These are phyloP conservation scores for Rousettus leschenaultii DNA, from an alignment of 2,113 vertebrate species.

Conservation along the genomic window DNA sequence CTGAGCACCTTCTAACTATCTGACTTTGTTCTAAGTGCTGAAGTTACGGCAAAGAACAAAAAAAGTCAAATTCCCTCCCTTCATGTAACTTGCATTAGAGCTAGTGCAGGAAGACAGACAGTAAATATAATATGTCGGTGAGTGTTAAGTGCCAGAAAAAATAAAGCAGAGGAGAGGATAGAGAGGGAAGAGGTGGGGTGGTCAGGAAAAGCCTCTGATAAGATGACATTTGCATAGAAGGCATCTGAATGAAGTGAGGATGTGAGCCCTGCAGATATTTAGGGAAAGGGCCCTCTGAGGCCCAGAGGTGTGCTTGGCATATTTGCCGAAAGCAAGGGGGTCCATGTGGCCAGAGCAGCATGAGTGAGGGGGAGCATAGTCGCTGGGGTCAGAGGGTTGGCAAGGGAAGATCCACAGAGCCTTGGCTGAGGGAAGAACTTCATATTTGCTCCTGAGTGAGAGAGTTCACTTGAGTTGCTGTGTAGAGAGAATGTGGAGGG, in stretches of 20 bases:
- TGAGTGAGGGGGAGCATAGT: not conserved
- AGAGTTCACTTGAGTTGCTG: not conserved
- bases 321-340: not conserved
- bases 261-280: not conserved
- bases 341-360: not conserved
- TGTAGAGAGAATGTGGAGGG: not conserved
- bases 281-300: not conserved
- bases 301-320: fast-evolving
- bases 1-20: not conserved
- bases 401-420: not conserved
- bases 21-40: not conserved
- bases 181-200: too few relatives aligned
- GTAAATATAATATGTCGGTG: not conserved
- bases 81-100: not conserved
- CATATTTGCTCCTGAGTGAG: not conserved
- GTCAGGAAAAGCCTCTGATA: not conserved
- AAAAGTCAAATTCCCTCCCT: not conserved
- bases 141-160: not conserved
- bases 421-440: not conserved
- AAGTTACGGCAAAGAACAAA: not conserved
- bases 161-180: not conserved
- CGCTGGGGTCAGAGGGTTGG: too few relatives aligned
- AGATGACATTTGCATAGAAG: not conserved
- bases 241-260: not conserved
- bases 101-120: not conserved